Evolutionary conservation across 1,140 invertebrate genomes (phyloP).

Genomic region (Pseudachorutes palmiensis): DNA sequence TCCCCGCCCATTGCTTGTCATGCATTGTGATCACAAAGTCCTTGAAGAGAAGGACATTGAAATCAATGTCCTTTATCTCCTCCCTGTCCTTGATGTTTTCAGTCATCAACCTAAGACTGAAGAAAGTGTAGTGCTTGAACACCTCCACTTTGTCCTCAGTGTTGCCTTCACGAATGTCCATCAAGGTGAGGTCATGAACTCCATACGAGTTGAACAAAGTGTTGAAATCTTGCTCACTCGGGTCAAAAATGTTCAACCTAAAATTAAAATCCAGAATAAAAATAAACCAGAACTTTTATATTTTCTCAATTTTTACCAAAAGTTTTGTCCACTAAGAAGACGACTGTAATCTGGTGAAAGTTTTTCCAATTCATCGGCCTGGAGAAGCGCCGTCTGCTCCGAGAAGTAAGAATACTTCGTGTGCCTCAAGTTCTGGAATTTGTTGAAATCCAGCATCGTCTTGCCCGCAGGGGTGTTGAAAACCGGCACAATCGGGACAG

Average conservation of each 20-base stretch:
- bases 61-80: conserved; percentile 15
- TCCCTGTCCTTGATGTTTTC: conserved; percentile 7
- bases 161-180: conserved; percentile 14
- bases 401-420: conserved; percentile 17
- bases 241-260: conserved; percentile 16
- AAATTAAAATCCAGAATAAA: too few species aligned
- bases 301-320: too few species aligned
- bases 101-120: background rate
- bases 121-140: conserved; percentile 21
- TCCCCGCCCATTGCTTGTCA: background rate
- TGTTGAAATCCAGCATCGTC: conserved; percentile 8
- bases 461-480: conserved; percentile 1
- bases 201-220: background rate
- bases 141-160: conserved; percentile 18
- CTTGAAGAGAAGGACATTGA: conserved; percentile 18
- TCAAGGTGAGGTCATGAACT: conserved; percentile 20
- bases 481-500: conserved; percentile 5
- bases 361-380: background rate
- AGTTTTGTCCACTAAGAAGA: conserved; percentile 2
- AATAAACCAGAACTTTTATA: too few species aligned
- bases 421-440: background rate
- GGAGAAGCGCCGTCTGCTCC: background rate
- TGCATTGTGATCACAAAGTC: conserved; percentile 17
- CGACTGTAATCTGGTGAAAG: background rate
- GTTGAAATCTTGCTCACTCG: conserved; percentile 6